A percentile compares a stretch with the other conserved stretches of the same genome.
Evolutionary conservation across 2,113 vertebrate genomes (phyloP).

Genomic region (Sprattus sprattus): DNA sequence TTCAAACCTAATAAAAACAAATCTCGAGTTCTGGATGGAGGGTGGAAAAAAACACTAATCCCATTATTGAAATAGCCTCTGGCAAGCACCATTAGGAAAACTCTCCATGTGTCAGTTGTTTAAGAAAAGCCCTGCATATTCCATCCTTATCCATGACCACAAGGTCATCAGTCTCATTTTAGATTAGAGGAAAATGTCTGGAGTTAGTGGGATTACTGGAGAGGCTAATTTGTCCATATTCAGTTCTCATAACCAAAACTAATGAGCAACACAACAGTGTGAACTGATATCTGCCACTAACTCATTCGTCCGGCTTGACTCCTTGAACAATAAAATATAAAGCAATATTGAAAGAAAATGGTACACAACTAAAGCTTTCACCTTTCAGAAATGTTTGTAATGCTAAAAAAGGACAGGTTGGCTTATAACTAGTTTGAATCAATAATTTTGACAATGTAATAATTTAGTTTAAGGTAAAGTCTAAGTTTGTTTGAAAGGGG

Average conservation of each 20-base stretch:
- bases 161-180: background rate
- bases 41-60: conserved; percentile 1
- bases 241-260: background rate
- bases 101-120: background rate
- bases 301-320: background rate
- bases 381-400: background rate
- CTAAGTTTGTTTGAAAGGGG: background rate
- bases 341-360: background rate
- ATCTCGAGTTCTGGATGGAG: background rate
- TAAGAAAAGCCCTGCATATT: background rate
- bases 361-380: background rate
- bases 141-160: background rate
- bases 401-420: background rate
- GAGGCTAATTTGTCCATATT: background rate
- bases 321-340: background rate
- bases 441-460: background rate
- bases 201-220: background rate
- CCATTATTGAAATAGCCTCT: background rate
- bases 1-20: background rate
- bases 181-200: background rate
- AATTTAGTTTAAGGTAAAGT: background rate
- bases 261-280: background rate
- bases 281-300: background rate
- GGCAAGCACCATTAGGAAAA: background rate
- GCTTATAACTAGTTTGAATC: background rate